Base-by-base conservation (phyloP, 2,797 vertebrate genomes). In the Characodon lateralis region DNA sequence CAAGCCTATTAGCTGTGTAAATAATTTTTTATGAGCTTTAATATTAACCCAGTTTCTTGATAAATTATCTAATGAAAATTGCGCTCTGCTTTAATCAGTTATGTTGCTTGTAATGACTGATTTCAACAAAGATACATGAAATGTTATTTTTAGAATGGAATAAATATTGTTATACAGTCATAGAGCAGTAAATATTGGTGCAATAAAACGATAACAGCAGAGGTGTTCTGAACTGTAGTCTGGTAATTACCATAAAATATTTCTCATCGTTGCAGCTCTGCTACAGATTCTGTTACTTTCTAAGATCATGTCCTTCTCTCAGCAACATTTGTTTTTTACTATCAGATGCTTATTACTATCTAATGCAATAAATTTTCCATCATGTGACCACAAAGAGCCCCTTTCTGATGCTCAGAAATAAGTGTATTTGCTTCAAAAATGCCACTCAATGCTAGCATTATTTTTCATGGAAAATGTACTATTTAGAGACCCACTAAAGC, bases 381-480 rank as follows among this genome's bases (percentile, higher is more conserved):
- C 26, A 48, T 79, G 28, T 56, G 51, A 65, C 71, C 5, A 35
- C 61, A 78, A 43, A 69, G 43, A 51, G 26, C 6, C 55, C 9
- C 1, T 69, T 77, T 48, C 14, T 61, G 26, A 10, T 63, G 46
- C 39, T 71, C 9, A 63, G 50, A 73, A 80, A 75, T 66, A 78
- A 59, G 43, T 53, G 75, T n/a, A 61, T 53, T 72, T 72, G 55
- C 61, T 80, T 51, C 66, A 26, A 41, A 63, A 46, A 43, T 16
- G 35, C 6, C 48, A 4, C 68, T 13, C 73, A 58, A 68, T 51
- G 46, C 24, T 26, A n/a, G 73, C 2, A 7, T 2, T 53, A 1
- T 75, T 56, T 72, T 79, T 46, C 59, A 72, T 75, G 59, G 6
- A 81, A 81, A 78, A 61, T 10, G 8, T n/a, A 22, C 43, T 78